Conservation (phyloP, 2,113 vertebrate genomes). For the Saguinus midas region DNA sequence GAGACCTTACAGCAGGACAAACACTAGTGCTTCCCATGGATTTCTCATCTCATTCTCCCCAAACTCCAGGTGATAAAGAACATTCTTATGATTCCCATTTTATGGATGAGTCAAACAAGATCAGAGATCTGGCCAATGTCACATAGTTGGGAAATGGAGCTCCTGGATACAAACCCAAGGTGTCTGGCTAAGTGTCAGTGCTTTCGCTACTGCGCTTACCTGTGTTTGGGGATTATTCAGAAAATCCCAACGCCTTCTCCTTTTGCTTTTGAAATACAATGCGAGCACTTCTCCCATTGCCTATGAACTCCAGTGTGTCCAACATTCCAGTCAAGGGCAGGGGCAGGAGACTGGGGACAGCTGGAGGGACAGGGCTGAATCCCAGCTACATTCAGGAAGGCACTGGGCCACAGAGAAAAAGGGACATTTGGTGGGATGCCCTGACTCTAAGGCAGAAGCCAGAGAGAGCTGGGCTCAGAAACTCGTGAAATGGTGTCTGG, state of each 20-base stretch:
- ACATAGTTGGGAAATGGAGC: neutral
- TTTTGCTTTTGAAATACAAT: neutral
- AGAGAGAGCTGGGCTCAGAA: neutral
- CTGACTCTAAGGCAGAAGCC: neutral
- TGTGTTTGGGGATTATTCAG: neutral
- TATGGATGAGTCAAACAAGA: neutral
- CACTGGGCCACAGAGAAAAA: neutral
- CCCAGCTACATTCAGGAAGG: neutral
- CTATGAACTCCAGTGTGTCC: too few species aligned
- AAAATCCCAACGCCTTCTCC: neutral
- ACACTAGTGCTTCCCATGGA: neutral
- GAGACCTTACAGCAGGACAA: neutral
- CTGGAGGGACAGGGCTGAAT: neutral
- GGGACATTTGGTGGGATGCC: neutral
- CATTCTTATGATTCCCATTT: neutral
- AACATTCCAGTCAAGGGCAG: neutral
- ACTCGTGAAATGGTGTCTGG: neutral
- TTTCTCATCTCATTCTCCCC: neutral
- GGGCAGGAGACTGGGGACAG: neutral
- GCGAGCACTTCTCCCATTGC: too few species aligned
- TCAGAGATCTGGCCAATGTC: neutral
- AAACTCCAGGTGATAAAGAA: neutral
- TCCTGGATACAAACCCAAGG: neutral
- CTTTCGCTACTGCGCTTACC: rapidly evolving
- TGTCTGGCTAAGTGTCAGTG: neutral